Conservation (phyloP, 92 coral and sea anemone species). For the Phenganax stokvisi region DNA sequence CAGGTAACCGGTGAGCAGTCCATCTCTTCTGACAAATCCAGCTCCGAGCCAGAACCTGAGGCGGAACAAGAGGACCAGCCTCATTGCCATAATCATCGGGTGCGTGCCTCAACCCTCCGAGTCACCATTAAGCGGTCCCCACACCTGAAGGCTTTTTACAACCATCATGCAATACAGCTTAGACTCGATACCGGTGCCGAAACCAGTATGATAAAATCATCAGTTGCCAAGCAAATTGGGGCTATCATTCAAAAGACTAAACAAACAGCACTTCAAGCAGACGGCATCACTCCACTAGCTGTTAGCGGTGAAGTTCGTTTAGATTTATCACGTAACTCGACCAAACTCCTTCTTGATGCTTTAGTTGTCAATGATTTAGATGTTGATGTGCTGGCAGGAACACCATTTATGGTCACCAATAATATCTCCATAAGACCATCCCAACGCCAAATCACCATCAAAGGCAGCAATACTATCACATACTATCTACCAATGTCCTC, state of each 20-base stretch:
- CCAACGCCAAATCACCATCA: no score
- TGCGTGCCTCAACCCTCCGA: slow-evolving; percentile 34
- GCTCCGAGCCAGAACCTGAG: no score
- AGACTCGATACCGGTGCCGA: slow-evolving; percentile 61
- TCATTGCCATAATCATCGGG: not conserved
- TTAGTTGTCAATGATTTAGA: not conserved
- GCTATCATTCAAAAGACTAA: slow-evolving; percentile 3
- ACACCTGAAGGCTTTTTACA: slow-evolving; percentile 45
- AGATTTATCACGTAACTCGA: no score
- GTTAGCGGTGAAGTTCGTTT: no score
- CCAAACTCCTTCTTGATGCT: not conserved
- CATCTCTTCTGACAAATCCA: no score
- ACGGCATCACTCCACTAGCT: no score
- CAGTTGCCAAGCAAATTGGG: slow-evolving; percentile 16
- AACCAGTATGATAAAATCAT: slow-evolving; percentile 37
- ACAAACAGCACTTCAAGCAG: slow-evolving; percentile 40
- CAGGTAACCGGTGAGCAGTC: no score
- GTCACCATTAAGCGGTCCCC: slow-evolving; percentile 53
- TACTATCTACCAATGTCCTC: not conserved
- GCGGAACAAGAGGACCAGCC: not conserved
- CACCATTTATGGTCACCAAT: no score
- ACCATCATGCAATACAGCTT: no score
- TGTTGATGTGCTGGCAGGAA: slow-evolving; percentile 3
- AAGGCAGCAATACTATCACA: no score
- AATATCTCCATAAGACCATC: no score